Evolutionary conservation across 2,888 invertebrate genomes (phyloP).

Genomic region (Fissipunctia ypsillon): DNA sequence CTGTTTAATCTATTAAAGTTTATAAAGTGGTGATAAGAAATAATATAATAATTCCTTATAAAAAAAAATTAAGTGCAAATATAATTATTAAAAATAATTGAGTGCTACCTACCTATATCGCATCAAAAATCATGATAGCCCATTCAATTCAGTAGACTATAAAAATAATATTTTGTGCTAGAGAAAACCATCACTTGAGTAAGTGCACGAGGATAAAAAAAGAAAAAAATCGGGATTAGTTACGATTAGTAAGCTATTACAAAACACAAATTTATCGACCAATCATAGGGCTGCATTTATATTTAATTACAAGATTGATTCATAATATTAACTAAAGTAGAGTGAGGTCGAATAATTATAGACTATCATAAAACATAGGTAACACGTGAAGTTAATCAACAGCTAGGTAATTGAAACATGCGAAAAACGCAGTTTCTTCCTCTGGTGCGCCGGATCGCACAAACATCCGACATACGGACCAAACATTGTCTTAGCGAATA

Average conservation of each 20-base stretch:
- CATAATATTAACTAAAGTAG: conserved; percentile 55
- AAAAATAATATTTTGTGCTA: conserved; percentile 22
- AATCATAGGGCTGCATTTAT: conserved; percentile 24
- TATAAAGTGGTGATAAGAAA: conserved; percentile 26
- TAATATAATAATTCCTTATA: not conserved
- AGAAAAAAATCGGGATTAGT: not conserved
- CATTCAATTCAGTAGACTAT: conserved; percentile 1
- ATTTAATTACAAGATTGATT: conserved; percentile 40
- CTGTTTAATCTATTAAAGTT: conserved; percentile 9
- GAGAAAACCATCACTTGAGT: conserved; percentile 21
- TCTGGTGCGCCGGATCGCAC: conserved; percentile 74
- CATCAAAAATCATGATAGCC: conserved; percentile 12
- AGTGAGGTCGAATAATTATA: conserved; percentile 65
- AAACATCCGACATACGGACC: conserved; percentile 82
- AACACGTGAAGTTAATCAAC: conserved; percentile 55
- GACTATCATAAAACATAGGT: conserved; percentile 58
- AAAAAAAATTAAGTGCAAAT: conserved; percentile 27
- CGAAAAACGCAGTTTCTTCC: conserved; percentile 79
- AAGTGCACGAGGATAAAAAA: conserved; percentile 27
- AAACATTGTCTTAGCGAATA: conserved; percentile 56
- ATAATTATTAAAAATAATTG: conserved; percentile 10
- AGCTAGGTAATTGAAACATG: conserved; percentile 70
- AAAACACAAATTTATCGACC: conserved; percentile 15
- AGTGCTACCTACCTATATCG: conserved; percentile 22
- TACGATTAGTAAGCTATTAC: not conserved